These are phyloP conservation scores for Trichonephila clavata DNA, from an alignment of 1,140 invertebrate species.

Conservation along the genomic window DNA sequence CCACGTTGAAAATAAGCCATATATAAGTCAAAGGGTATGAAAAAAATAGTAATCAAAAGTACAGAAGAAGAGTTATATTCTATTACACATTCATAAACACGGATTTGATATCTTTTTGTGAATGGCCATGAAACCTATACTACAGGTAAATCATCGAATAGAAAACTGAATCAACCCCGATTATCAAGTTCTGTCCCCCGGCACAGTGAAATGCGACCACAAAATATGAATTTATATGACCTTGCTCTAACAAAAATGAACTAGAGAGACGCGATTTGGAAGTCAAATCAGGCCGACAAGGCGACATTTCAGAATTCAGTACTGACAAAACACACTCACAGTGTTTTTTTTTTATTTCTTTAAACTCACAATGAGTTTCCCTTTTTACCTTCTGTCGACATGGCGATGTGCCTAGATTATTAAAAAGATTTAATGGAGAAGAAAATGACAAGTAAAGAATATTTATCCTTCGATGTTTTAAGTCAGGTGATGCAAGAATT, in stretches of 20 bases:
- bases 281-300: constrained; percentile 13
- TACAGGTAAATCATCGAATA: not conserved
- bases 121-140: constrained; percentile 7
- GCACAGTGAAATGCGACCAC: not conserved
- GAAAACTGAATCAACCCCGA: not conserved
- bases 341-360: not conserved
- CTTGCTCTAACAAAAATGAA: not conserved
- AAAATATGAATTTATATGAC: constrained; percentile 33
- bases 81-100: not conserved
- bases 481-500: not conserved
- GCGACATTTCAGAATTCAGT: not conserved
- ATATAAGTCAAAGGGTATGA: not conserved
- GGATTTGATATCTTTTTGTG: not conserved
- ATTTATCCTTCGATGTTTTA: not conserved
- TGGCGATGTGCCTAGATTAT: not conserved
- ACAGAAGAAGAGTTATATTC: not conserved
- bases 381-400: not conserved
- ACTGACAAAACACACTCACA: constrained; percentile 13
- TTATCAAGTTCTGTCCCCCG: constrained; percentile 8
- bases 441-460: not conserved
- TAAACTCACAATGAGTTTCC: not conserved
- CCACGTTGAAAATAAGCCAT: not conserved
- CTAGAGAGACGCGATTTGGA: not conserved
- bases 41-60: not conserved
- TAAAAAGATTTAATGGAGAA: not conserved